A percentile compares a stretch with the other conserved stretches of the same genome.
Evolutionary conservation across 2,888 invertebrate species (phyloP).

Genomic region (Carabus problematicus): DNA sequence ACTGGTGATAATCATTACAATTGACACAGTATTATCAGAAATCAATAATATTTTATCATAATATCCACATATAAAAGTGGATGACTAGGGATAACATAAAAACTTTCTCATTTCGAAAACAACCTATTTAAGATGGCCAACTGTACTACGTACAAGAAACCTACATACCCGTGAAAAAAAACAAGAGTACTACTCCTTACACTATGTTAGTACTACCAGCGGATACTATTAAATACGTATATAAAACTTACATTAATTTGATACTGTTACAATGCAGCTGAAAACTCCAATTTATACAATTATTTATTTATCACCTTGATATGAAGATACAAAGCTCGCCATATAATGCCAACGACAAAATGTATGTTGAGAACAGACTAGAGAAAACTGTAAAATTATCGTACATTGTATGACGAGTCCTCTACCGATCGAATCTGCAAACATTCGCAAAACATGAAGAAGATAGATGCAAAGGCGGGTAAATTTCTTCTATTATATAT

Average conservation of each 20-base stretch:
- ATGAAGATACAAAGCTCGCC: slow-evolving; percentile 43
- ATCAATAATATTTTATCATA: neutral
- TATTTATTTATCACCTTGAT: slow-evolving; percentile 43
- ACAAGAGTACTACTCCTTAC: slow-evolving; percentile 12
- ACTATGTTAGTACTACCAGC: neutral
- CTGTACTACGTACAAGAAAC: slow-evolving; percentile 41
- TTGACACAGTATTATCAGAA: too few relatives aligned
- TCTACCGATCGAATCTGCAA: slow-evolving; percentile 10
- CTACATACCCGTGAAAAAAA: slow-evolving; percentile 35
- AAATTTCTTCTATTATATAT: neutral
- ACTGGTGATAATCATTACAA: too few relatives aligned
- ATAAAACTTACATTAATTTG: slow-evolving; percentile 39
- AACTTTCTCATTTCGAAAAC: slow-evolving; percentile 32
- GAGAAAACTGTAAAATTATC: slow-evolving; percentile 35
- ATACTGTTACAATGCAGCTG: slow-evolving; percentile 31
- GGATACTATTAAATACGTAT: slow-evolving; percentile 15
- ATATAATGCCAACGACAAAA: slow-evolving; percentile 43
- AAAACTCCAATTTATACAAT: slow-evolving; percentile 32
- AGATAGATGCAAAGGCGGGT: slow-evolving; percentile 14
- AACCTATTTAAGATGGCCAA: slow-evolving; percentile 41
- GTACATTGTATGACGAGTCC: neutral
- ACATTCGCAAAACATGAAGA: slow-evolving; percentile 16
- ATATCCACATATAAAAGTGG: slow-evolving; percentile 6
- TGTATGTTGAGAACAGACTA: slow-evolving; percentile 35
- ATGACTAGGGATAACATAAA: slow-evolving; percentile 25